Evolutionary conservation across 2,113 vertebrate genomes (phyloP).

Genomic region (Nesoenas mayeri): DNA sequence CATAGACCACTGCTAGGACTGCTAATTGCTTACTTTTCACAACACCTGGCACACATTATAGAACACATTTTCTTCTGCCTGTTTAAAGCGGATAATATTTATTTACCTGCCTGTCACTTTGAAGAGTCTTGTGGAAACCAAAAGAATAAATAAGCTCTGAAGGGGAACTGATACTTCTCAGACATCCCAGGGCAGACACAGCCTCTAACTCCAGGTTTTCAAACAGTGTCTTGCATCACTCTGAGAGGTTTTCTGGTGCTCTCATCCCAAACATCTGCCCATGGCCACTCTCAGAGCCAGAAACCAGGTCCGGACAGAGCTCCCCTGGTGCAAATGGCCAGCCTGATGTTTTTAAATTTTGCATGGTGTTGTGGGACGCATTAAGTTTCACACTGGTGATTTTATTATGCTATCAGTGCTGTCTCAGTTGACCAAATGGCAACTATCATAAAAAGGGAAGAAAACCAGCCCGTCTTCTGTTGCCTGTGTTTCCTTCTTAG

Average conservation of each 20-base stretch:
- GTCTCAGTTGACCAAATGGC: background rate
- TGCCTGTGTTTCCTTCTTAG: background rate
- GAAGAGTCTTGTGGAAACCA: background rate
- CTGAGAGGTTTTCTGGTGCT: background rate
- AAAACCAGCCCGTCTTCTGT: background rate
- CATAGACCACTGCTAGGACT: background rate
- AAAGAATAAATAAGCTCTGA: constrained; percentile 12
- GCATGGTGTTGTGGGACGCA: background rate
- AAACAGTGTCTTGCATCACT: background rate
- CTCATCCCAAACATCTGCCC: constrained; percentile 18
- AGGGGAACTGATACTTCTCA: background rate
- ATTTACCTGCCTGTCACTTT: constrained; percentile 35
- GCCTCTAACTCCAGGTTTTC: background rate
- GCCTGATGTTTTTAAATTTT: background rate
- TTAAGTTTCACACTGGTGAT: background rate
- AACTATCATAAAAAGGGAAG: background rate
- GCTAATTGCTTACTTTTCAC: constrained; percentile 21
- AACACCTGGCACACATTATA: constrained; percentile 22
- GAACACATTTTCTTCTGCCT: background rate
- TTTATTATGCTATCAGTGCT: background rate
- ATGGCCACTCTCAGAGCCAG: background rate
- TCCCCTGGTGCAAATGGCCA: background rate
- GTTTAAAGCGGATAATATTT: constrained; percentile 23
- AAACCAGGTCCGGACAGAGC: background rate
- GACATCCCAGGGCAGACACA: background rate